Conservation (phyloP, 2,113 vertebrate species). For the Phocoena phocoena region DNA sequence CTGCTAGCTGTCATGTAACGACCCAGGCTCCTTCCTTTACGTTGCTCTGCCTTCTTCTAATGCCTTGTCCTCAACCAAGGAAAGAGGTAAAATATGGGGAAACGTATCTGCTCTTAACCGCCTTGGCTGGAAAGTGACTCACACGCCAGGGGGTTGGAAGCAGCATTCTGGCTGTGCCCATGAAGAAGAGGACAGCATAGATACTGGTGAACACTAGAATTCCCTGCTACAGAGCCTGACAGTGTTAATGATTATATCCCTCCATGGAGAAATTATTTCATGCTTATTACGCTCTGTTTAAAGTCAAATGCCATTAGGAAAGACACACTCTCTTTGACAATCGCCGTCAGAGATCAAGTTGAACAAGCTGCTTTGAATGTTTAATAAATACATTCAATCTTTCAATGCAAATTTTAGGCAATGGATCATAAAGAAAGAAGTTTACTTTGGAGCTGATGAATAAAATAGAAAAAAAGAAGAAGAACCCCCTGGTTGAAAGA, state of each 20-base stretch:
- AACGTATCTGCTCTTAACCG: neutral
- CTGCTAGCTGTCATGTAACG: neutral
- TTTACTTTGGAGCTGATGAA: neutral
- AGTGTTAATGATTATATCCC: neutral
- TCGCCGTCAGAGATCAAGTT: neutral
- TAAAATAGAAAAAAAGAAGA: neutral
- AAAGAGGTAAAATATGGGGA: neutral
- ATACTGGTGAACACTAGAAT: neutral
- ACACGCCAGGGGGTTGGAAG: neutral
- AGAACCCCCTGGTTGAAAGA: neutral
- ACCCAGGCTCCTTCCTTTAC: neutral
- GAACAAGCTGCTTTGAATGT: neutral
- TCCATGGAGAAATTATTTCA: neutral
- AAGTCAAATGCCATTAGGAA: neutral
- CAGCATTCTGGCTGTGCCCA: neutral
- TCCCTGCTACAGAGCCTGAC: neutral
- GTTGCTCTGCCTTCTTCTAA: neutral
- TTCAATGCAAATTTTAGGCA: neutral
- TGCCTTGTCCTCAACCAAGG: neutral
- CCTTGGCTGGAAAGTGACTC: neutral
- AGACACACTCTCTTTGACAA: neutral
- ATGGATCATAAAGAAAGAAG: neutral
- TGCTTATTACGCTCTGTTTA: neutral
- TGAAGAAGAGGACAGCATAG: neutral
- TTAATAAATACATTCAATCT: neutral